Evolutionary conservation across 2,797 vertebrate species (phyloP).

Genomic region (Rhynchotus rufescens): DNA sequence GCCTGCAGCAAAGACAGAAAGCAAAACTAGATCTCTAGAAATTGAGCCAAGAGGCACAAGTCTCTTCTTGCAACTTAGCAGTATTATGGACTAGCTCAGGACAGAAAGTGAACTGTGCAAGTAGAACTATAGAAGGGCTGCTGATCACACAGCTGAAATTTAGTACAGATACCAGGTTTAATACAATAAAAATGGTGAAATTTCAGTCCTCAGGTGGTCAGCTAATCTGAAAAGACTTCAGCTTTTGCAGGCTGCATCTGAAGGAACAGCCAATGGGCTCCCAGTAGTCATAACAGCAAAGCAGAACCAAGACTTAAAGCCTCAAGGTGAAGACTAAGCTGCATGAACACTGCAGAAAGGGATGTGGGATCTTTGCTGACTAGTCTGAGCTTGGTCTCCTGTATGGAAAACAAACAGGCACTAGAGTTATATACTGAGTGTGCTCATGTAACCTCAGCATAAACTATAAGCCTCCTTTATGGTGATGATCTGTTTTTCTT

Average conservation of each 20-base stretch:
- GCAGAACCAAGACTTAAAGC: neutral
- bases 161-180: neutral
- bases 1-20: neutral
- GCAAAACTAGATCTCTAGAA: neutral
- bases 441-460: neutral
- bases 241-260: neutral
- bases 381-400: neutral
- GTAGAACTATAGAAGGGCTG: neutral
- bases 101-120: neutral
- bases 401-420: neutral
- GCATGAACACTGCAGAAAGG: neutral
- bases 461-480: neutral
- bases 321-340: neutral
- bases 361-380: neutral
- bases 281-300: neutral
- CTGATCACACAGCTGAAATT: neutral
- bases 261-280: neutral
- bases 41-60: neutral
- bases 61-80: neutral
- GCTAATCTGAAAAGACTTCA: neutral
- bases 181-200: neutral
- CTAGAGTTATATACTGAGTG: neutral
- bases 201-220: neutral
- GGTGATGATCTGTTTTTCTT: neutral
- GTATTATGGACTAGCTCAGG: neutral